phyloP scores from a whole-genome alignment of 2,113 vertebrate genomes.

The Gopherus evgoodei region DNA sequence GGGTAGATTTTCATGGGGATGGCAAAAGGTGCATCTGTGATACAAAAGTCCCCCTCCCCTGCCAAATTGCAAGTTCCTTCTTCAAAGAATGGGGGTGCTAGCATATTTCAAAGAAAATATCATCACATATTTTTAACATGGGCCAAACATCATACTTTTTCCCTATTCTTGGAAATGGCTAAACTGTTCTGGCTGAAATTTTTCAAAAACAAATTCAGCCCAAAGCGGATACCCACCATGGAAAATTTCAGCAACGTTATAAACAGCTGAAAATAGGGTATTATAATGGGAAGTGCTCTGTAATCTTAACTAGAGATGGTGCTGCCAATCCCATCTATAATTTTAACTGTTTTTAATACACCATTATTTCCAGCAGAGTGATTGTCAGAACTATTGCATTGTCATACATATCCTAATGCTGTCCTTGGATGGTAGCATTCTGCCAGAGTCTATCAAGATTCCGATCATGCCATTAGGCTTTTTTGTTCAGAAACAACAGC shows the following conservation, averaged over 20 bases:
- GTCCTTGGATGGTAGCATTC: not conserved
- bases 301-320: not conserved
- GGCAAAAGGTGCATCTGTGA: not conserved
- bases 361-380: constrained; percentile 23
- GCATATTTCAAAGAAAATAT: not conserved
- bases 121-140: not conserved
- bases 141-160: not conserved
- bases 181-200: not conserved
- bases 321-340: not conserved
- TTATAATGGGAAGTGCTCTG: constrained; percentile 25
- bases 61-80: not conserved
- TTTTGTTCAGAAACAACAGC: not conserved
- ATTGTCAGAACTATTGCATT: not conserved
- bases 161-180: constrained; percentile 4
- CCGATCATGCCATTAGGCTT: not conserved
- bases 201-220: not conserved
- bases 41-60: not conserved
- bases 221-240: not conserved
- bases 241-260: not conserved
- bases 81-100: rapidly evolving
- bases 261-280: constrained; percentile 21
- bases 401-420: not conserved
- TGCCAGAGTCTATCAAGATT: not conserved
- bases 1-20: no score
- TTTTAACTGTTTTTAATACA: constrained; percentile 1